Conservation (phyloP, 2,797 vertebrate species). For the Peromyscus attwateri region DNA sequence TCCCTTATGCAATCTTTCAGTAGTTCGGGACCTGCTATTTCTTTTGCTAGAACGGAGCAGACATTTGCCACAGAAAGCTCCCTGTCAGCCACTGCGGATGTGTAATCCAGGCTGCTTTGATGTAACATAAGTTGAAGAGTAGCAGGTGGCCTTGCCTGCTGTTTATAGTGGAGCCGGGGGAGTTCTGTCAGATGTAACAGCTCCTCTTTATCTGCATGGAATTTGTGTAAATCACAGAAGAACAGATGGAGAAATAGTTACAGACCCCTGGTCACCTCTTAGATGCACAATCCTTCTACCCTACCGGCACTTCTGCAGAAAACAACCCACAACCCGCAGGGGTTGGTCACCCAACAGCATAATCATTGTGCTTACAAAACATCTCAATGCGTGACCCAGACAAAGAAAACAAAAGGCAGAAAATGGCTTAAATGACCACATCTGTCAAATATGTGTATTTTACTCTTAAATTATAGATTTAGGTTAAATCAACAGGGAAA, state of each 20-base stretch:
- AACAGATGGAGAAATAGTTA: constrained; percentile 87
- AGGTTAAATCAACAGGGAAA: constrained; percentile 61
- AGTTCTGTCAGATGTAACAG: constrained; percentile 86
- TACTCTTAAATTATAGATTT: constrained; percentile 53
- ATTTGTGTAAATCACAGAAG: constrained; percentile 86
- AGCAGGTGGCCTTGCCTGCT: constrained; percentile 89
- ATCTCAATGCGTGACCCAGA: constrained; percentile 66
- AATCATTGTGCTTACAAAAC: constrained; percentile 73
- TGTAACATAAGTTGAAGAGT: constrained; percentile 85
- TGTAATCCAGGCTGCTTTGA: constrained; percentile 81
- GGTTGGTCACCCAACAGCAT: constrained; percentile 72
- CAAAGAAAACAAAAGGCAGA: constrained; percentile 69
- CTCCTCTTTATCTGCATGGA: constrained; percentile 87
- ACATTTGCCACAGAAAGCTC: constrained; percentile 69
- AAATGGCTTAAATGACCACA: constrained; percentile 69
- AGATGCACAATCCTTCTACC: constrained; percentile 76
- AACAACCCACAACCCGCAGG: background rate
- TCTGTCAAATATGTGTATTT: constrained; percentile 59
- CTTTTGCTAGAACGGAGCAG: constrained; percentile 63
- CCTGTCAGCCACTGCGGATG: constrained; percentile 80
- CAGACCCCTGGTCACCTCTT: constrained; percentile 72
- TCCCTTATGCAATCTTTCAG: background rate
- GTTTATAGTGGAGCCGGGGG: constrained; percentile 84
- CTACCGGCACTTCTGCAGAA: background rate
- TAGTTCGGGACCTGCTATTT: background rate